Evolutionary conservation across 2,888 invertebrate genomes (phyloP).

Genomic region (Diaperis boleti): DNA sequence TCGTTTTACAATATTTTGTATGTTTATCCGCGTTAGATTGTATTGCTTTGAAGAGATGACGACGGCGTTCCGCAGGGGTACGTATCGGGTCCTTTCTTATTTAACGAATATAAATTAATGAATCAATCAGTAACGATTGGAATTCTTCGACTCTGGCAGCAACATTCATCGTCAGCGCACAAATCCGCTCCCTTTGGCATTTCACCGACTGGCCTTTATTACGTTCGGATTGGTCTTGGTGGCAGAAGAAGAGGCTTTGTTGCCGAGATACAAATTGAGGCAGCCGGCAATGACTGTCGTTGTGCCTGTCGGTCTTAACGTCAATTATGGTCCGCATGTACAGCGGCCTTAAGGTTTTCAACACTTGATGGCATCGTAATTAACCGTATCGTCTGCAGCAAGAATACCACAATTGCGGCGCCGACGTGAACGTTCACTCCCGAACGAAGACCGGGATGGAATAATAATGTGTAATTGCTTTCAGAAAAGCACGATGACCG

Average conservation of each 20-base stretch:
- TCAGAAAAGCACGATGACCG: background rate
- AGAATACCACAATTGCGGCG: conserved; percentile 47
- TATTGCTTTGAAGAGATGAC: too few species aligned
- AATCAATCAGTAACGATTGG: too few species aligned
- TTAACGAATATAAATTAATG: too few species aligned
- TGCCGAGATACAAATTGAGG: conserved; percentile 36
- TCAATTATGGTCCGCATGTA: conserved; percentile 41
- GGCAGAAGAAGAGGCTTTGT: conserved; percentile 25
- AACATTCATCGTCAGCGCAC: too few species aligned
- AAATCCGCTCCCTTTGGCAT: too few species aligned
- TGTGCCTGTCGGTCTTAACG: conserved; percentile 37
- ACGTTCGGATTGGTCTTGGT: conserved; percentile 14
- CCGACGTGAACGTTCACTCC: conserved; percentile 31
- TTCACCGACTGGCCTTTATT: conserved; percentile 15
- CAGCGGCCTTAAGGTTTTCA: conserved; percentile 39
- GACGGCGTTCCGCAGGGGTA: too few species aligned
- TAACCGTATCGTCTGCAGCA: conserved; percentile 47
- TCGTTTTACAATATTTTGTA: too few species aligned
- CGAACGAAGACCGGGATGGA: conserved; percentile 17
- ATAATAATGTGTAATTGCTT: conserved; percentile 19
- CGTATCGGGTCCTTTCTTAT: too few species aligned
- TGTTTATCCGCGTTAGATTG: too few species aligned
- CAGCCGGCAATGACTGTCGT: conserved; percentile 37
- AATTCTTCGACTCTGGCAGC: too few species aligned
- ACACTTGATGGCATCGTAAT: conserved; percentile 45